Base-by-base conservation (phyloP, 2,888 invertebrate species). In the Apoderus coryli region DNA sequence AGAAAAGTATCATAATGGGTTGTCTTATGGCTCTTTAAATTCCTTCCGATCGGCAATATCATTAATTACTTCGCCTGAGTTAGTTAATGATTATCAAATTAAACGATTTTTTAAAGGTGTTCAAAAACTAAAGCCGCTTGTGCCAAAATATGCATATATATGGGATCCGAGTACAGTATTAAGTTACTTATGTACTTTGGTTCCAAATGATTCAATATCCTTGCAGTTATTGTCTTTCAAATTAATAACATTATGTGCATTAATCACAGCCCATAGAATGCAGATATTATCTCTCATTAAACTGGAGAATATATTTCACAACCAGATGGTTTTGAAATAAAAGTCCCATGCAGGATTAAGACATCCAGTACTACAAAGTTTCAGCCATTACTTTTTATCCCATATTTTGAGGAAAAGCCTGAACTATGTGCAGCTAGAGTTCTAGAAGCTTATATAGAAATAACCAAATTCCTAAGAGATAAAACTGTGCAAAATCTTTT, bases 1-100 rank as follows among this genome's bases (percentile, higher is more conserved):
- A 4, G 9, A 16, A 6, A 25, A 23, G 3, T 38, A 22, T 29
- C 14, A 38, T 3, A 34, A 34, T 14, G 38, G 35, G n/a, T 25
- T 25, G 3, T 39, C 37, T 14, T 39, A 39, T 34, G 35, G 40
- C 10, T 19, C 35, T 6, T 27, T 37, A 9, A 41, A 41, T 24
- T 31, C 36, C 5, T 35, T 33, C 24, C 31, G 35, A 7, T 41
- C 40, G n/a, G 36, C 40, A 9, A 22, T 39, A 7, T 25, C 31
- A 4, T 34, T 27, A 15, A 10, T 40, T 6, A 7, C 19, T 19
- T n/a, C 22, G 14, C 4, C 10, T n/a, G 5, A 4, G 19, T 14
- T 13, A 19, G 12, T 6, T 5, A 10, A 13, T 14, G n/a, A 33
- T 10, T 2, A 11, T 16, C 10, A 11, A 4, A 4, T 33, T 10